Evolutionary conservation across 2,888 invertebrate species (phyloP).

Genomic region (Ectemnius cavifrons): DNA sequence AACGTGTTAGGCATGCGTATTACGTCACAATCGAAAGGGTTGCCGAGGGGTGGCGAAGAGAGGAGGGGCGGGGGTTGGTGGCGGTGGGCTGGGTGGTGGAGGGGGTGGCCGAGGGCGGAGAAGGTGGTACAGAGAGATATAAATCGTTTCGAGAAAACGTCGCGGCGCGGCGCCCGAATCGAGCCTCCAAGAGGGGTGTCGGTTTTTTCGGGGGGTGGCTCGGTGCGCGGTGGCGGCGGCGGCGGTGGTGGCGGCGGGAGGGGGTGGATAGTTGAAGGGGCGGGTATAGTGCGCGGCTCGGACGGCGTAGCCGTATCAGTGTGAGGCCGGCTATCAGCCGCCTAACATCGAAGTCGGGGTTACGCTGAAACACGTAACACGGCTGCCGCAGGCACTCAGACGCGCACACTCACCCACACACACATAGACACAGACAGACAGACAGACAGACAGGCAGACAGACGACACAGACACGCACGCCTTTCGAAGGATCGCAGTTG

Average conservation of each 20-base stretch:
- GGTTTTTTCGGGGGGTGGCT: conserved; percentile 22
- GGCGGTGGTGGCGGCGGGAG: not conserved
- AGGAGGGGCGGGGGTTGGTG: not conserved
- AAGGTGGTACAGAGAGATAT: not conserved
- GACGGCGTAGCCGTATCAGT: conserved; percentile 66
- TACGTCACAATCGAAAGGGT: conserved; percentile 32
- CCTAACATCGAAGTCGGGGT: conserved; percentile 72
- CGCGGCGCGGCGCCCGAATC: conserved; percentile 48
- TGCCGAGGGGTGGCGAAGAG: not conserved
- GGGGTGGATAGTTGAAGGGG: conserved; percentile 38
- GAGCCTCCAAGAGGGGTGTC: conserved; percentile 41
- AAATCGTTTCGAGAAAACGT: conserved; percentile 35
- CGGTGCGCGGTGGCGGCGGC: not conserved
- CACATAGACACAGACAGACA: not conserved
- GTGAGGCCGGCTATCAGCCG: conserved; percentile 77
- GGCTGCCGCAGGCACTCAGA: conserved; percentile 54
- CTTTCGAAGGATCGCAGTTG: conserved; percentile 31
- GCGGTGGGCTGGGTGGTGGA: too few relatives aligned
- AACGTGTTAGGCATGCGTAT: conserved; percentile 28
- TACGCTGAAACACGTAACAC: conserved; percentile 61
- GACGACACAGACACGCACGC: not conserved
- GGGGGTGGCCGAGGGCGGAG: too few relatives aligned
- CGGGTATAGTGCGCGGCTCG: conserved; percentile 54
- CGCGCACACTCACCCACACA: conserved; percentile 33
- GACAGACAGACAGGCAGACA: not conserved